These are phyloP conservation scores for Barbus barbus DNA, from an alignment of 2,113 vertebrate genomes.

Conservation along the genomic window DNA sequence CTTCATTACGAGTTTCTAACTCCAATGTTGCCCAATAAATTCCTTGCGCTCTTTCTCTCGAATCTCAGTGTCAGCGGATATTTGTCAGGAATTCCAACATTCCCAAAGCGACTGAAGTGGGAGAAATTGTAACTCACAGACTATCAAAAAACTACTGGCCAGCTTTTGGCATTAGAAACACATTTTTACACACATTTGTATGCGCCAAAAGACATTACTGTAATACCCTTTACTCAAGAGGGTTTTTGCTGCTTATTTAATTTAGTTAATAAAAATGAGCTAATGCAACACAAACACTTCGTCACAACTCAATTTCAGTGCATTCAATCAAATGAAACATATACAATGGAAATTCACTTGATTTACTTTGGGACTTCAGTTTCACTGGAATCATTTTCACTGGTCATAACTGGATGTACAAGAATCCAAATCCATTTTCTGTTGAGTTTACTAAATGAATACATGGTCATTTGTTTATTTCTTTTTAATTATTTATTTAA, in stretches of 20 bases:
- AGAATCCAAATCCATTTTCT: not conserved
- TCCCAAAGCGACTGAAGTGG: not conserved
- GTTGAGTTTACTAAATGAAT: not conserved
- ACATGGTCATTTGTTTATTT: not conserved
- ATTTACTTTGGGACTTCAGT: not conserved
- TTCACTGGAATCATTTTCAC: not conserved
- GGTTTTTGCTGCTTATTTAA: not conserved
- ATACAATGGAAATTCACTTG: not conserved
- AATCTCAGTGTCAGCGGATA: constrained; percentile 11
- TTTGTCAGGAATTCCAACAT: constrained; percentile 24
- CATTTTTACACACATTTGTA: not conserved
- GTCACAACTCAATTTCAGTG: not conserved
- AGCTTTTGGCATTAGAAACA: not conserved
- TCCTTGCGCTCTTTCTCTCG: not conserved
- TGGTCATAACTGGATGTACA: not conserved
- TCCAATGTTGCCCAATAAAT: constrained; percentile 34
- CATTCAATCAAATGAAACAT: not conserved
- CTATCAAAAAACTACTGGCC: not conserved
- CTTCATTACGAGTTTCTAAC: constrained; percentile 38
- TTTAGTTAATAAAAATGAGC: not conserved
- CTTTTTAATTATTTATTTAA: not conserved
- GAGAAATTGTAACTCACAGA: not conserved
- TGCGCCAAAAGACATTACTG: not conserved
- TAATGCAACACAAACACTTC: not conserved
- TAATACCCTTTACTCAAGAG: not conserved